Evolutionary conservation across 2,113 vertebrate species (phyloP).

Genomic region (Circaetus cinerascens): DNA sequence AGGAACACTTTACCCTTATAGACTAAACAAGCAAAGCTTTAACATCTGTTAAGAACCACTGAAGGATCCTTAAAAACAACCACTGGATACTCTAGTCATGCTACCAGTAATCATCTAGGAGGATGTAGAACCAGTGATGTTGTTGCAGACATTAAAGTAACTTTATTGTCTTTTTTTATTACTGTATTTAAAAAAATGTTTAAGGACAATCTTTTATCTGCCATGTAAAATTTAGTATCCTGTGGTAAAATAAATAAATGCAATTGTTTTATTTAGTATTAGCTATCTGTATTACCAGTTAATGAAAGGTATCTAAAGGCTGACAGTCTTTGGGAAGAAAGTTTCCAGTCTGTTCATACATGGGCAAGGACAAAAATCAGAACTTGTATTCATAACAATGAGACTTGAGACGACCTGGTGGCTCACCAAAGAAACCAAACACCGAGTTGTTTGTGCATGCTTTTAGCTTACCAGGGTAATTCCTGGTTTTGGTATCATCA

Average conservation of each 20-base stretch:
- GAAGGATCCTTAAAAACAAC: neutral
- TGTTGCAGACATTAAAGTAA: neutral
- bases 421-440: neutral
- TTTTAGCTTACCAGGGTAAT: neutral
- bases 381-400: neutral
- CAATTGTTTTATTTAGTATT: neutral
- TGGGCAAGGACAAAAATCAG: neutral
- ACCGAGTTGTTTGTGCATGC: neutral
- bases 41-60: neutral
- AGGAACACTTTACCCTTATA: neutral
- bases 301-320: neutral
- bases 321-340: neutral
- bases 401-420: neutral
- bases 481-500: neutral
- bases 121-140: neutral
- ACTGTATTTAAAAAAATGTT: neutral
- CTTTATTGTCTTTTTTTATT: neutral
- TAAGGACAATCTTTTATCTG: neutral
- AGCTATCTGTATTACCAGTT: neutral
- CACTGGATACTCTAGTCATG: neutral
- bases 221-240: neutral
- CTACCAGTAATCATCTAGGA: neutral
- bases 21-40: neutral
- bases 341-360: neutral
- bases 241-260: neutral